Evolutionary conservation across 2,113 vertebrate genomes (phyloP).

Genomic region (Pelodiscus sinensis): DNA sequence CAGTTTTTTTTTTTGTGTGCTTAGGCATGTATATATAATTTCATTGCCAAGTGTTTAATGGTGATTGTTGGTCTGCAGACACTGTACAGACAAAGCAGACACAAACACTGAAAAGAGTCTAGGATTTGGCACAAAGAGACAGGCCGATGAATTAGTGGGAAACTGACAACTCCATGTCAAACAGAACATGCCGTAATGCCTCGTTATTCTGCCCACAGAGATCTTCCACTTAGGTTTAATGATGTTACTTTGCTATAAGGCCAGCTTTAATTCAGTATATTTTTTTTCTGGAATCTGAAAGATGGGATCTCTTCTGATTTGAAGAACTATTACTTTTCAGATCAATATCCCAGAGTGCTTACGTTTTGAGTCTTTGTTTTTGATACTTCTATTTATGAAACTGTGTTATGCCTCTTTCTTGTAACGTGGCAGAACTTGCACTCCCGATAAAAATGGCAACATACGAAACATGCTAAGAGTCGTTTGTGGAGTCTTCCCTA

Average conservation of each 20-base stretch:
- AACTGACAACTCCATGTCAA: conserved; percentile 10
- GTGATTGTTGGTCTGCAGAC: conserved; percentile 22
- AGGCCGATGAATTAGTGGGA: conserved; percentile 26
- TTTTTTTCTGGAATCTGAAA: neutral
- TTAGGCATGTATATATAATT: neutral
- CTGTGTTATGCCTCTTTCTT: neutral
- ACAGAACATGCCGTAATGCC: neutral
- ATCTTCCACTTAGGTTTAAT: neutral
- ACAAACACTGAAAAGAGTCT: neutral
- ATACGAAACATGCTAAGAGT: accelerated
- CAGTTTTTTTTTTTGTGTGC: neutral
- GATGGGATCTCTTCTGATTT: neutral
- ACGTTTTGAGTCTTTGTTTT: neutral
- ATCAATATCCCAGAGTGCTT: neutral
- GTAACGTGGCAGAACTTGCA: accelerated
- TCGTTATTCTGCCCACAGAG: neutral
- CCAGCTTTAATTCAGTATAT: neutral
- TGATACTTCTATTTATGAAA: neutral
- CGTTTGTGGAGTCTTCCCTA: neutral
- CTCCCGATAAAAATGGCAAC: neutral
- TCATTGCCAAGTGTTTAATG: neutral
- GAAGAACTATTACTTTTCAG: neutral
- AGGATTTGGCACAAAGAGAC: conserved; percentile 43
- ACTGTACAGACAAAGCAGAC: conserved; percentile 14
- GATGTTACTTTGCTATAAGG: neutral